A percentile compares a stretch with the other conserved stretches of the same genome.
These are phyloP conservation scores for Diarsia mendica DNA, from an alignment of 2,888 invertebrate genomes.

Conservation along the genomic window DNA sequence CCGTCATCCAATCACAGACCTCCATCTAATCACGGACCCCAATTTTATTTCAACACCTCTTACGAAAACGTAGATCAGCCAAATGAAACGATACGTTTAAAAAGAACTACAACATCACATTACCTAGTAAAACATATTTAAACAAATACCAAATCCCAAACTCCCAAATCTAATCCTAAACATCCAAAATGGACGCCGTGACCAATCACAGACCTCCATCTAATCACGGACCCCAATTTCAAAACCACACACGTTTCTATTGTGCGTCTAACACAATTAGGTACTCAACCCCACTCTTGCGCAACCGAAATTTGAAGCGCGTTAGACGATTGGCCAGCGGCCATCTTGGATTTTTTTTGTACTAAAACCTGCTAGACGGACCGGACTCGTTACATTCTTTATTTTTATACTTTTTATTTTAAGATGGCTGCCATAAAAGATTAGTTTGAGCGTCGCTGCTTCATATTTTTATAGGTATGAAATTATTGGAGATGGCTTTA, in stretches of 20 bases:
- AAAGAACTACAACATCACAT: background rate
- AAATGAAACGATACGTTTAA: background rate
- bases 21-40: conserved; percentile 43
- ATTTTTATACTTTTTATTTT: conserved; percentile 59
- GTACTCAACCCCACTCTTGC: conserved; percentile 76
- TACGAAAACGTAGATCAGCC: background rate
- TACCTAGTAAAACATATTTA: background rate
- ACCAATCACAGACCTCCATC: conserved; percentile 35
- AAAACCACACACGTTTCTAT: conserved; percentile 39
- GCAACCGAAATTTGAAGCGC: conserved; percentile 86
- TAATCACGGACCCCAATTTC: conserved; percentile 48
- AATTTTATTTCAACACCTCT: conserved; percentile 30
- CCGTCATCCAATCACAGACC: too few relatives aligned
- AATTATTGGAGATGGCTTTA: conserved; percentile 7
- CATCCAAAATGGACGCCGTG: conserved; percentile 34
- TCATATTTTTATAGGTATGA: conserved; percentile 40
- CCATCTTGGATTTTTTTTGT: conserved; percentile 70
- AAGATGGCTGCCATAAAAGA: conserved; percentile 53
- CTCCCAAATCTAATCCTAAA: background rate
- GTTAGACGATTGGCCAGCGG: conserved; percentile 85
- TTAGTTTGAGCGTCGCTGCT: conserved; percentile 25
- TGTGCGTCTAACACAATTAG: conserved; percentile 75
- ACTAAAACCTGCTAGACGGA: conserved; percentile 65
- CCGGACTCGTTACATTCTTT: conserved; percentile 55
- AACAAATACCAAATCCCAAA: background rate